Base-by-base conservation (phyloP, 92 coral and sea anemone genomes). In the Galaxea fascicularis region DNA sequence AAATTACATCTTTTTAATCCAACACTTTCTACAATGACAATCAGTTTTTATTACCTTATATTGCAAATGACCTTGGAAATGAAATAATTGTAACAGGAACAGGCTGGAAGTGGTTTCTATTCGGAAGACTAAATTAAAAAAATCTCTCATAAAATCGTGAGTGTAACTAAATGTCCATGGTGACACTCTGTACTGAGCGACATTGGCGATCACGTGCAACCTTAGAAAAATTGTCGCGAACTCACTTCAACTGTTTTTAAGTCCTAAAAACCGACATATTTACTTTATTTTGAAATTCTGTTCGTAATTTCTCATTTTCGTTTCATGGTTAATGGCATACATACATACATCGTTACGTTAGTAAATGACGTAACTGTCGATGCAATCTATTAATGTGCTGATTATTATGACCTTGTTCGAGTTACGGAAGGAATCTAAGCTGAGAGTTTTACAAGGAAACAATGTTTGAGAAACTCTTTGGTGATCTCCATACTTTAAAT, bases 31-130 rank as follows among this genome's bases (percentile, higher is more conserved):
- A 4, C 28, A n/a, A 2, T 35, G 41, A 31, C 28, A 75, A 8
- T 56, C 24, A 62, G 35, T 62, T 59, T 74, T 62, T 41, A 44
- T 24, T 59, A 39, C 24, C 28, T 24, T 4, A 39, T 41, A 41
- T 59, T 63, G 22, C 25, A 41, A 16, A 29, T n/a, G 47, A 14
- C 41, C 56, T 44, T 44, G 17, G 22, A 20, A 28, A 35, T 46
- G 29, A 29, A 20, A 0, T 26, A 77, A 45, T 60, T 77, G 71
- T 14, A 24, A 77, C 82, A 77, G 71, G 71, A 59, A 60, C 56
- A 76, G 31, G 28, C 31, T 13, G 26, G 13, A 60, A 49, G 22
- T 26, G 18, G 65, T 66, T 79, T 65, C 84, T 51, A 49, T 47
- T 49, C 83, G 84, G 74, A 49, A 66, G 74, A 64, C 44, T 31